phyloP scores from a whole-genome alignment of 2,797 vertebrate genomes.

The Phrynocephalus vlangalii region DNA sequence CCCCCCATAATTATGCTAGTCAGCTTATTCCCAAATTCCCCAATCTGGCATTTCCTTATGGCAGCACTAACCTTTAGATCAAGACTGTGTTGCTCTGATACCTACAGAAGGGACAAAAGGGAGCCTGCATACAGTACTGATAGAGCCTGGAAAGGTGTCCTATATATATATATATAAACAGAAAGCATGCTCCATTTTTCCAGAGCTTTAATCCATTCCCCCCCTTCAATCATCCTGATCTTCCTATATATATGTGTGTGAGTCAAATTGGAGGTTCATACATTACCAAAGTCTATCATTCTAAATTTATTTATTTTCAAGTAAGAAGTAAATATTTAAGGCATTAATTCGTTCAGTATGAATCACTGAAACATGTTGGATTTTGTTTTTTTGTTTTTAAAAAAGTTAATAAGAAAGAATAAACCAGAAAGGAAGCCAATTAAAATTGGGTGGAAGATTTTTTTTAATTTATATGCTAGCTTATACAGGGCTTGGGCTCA shows the following conservation, averaged over 20 bases:
- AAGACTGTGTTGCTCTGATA: neutral
- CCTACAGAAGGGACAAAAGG: too few species aligned
- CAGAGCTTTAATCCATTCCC: neutral
- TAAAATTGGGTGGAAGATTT: conserved; percentile 17
- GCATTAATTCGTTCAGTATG: neutral
- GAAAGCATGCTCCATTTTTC: too few species aligned
- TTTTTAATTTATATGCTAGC: conserved; percentile 37
- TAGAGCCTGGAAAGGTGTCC: too few species aligned
- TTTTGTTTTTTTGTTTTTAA: neutral
- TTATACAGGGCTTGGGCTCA: conserved; percentile 28
- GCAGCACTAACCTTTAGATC: neutral
- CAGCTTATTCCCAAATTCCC: neutral
- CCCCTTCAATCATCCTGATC: neutral
- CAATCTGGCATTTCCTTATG: neutral
- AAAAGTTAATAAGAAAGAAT: conserved; percentile 37
- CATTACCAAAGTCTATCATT: neutral
- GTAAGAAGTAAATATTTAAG: neutral
- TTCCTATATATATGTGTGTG: neutral
- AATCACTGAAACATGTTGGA: conserved; percentile 12
- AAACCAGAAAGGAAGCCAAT: conserved; percentile 43
- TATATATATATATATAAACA: too few species aligned
- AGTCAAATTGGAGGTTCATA: neutral
- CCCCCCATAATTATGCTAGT: neutral
- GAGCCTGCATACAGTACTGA: neutral
- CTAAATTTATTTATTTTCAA: neutral